Percentiles rank a stretch among this genome's conserved stretches.
These are phyloP conservation scores for Alexandromys fortis DNA, from an alignment of 2,113 vertebrate genomes.

Conservation along the genomic window DNA sequence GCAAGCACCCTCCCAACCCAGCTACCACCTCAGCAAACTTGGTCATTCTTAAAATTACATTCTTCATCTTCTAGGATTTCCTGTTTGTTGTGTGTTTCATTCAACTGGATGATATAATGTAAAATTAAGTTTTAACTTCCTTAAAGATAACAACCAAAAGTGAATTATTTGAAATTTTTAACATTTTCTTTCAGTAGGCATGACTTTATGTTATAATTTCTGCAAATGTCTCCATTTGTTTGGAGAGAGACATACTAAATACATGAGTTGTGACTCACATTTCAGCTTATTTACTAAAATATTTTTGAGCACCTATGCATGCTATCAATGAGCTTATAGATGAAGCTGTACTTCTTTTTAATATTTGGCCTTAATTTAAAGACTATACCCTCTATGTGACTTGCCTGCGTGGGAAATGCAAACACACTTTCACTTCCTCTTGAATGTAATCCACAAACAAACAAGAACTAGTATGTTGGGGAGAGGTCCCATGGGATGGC, in stretches of 20 bases:
- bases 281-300: background rate
- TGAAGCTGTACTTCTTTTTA: background rate
- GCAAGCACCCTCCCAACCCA: background rate
- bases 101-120: background rate
- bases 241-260: background rate
- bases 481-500: background rate
- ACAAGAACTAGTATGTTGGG: background rate
- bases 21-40: background rate
- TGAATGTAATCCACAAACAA: background rate
- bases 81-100: background rate
- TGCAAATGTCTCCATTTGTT: background rate
- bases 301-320: background rate
- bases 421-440: background rate
- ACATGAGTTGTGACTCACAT: background rate
- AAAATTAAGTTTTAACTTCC: constrained; percentile 21
- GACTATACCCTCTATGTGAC: background rate
- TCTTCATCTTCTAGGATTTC: background rate
- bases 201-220: background rate
- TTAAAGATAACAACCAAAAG: constrained; percentile 28
- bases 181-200: background rate
- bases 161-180: background rate
- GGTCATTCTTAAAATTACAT: background rate
- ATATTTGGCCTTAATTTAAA: background rate
- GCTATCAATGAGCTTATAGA: background rate
- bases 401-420: background rate